These are phyloP conservation scores for Ispidina lecontei DNA, from an alignment of 2,797 vertebrate species.

Conservation along the genomic window DNA sequence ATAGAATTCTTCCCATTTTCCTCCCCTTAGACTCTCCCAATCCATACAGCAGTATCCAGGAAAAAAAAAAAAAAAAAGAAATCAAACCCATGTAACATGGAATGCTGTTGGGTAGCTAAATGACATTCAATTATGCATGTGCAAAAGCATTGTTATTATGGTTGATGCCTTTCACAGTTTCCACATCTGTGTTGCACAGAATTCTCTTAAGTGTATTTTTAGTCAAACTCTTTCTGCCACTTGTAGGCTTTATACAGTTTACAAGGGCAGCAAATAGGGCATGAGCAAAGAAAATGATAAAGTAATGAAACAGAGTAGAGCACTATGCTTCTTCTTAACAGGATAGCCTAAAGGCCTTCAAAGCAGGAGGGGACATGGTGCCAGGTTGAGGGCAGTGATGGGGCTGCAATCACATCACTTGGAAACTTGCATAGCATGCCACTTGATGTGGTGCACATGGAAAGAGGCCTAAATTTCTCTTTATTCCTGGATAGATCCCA, in stretches of 20 bases:
- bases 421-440: neutral
- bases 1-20: neutral
- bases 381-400: neutral
- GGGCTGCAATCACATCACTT: neutral
- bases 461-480: neutral
- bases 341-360: neutral
- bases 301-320: neutral
- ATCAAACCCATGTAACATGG: neutral
- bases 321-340: neutral
- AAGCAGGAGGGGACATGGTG: neutral
- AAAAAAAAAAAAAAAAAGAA: neutral
- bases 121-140: neutral
- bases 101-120: neutral
- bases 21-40: constrained; percentile 4
- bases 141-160: neutral
- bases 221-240: neutral
- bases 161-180: neutral
- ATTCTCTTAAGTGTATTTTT: neutral
- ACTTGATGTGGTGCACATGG: neutral
- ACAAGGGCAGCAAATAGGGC: neutral
- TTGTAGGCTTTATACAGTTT: neutral
- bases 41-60: neutral
- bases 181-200: neutral
- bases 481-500: neutral
- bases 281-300: neutral